Conservation (phyloP, 1,140 invertebrate genomes). For the Drosophila pallidifrons region DNA sequence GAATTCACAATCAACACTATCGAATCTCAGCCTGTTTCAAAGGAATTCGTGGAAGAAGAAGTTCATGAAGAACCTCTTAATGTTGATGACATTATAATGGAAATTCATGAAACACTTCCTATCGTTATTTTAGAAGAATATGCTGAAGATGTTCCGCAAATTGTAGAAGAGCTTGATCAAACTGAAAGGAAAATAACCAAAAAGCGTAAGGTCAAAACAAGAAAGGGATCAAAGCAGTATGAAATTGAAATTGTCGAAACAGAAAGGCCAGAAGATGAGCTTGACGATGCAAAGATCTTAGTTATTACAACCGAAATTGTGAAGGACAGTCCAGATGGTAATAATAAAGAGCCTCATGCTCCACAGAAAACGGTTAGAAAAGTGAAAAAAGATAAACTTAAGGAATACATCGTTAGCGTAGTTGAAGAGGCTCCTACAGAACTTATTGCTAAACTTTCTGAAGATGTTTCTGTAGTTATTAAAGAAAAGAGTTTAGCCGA, state of each 20-base stretch:
- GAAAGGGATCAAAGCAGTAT: slow-evolving; percentile 84
- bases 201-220: slow-evolving; percentile 85
- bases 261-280: slow-evolving; percentile 30
- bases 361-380: slow-evolving; percentile 74
- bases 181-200: slow-evolving; percentile 45
- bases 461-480: slow-evolving; percentile 33
- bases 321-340: slow-evolving; percentile 41
- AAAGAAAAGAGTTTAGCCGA: slow-evolving; percentile 18
- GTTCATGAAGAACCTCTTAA: slow-evolving; percentile 1
- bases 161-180: background rate
- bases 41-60: background rate
- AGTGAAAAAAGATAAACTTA: slow-evolving; percentile 69
- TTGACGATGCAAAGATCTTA: slow-evolving; percentile 69
- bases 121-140: slow-evolving; percentile 50
- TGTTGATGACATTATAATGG: slow-evolving; percentile 54
- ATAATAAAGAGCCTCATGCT: slow-evolving; percentile 53
- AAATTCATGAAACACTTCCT: slow-evolving; percentile 51
- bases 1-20: slow-evolving; percentile 54
- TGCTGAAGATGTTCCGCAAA: slow-evolving; percentile 14
- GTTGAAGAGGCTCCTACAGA: slow-evolving; percentile 68
- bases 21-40: slow-evolving; percentile 41
- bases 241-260: slow-evolving; percentile 85
- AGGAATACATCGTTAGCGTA: slow-evolving; percentile 69
- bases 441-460: slow-evolving; percentile 54
- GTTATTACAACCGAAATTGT: slow-evolving; percentile 78